Percentiles rank a stretch among this genome's conserved stretches.
phyloP scores from a whole-genome alignment of 2,113 vertebrate species.

The Galbula dea region DNA sequence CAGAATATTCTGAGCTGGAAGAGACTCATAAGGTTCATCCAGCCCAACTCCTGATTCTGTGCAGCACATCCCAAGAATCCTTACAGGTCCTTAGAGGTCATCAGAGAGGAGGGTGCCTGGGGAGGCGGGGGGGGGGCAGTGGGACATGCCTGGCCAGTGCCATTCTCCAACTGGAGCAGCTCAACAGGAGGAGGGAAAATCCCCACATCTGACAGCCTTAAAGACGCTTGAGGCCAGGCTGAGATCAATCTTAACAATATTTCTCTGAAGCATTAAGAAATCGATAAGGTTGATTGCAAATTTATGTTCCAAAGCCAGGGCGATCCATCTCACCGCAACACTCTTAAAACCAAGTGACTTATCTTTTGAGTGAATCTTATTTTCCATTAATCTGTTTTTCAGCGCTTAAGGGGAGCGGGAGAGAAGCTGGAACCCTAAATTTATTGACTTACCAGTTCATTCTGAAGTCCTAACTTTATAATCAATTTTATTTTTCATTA shows the following conservation, averaged over 20 bases:
- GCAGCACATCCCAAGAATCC: no score
- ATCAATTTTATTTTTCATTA: slow-evolving; percentile 74
- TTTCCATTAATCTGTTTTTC: slow-evolving; percentile 73
- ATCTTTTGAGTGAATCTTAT: slow-evolving; percentile 70
- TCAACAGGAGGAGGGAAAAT: background rate
- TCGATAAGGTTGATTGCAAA: slow-evolving; percentile 76
- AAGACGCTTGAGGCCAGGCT: background rate
- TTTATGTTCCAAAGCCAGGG: slow-evolving; percentile 71
- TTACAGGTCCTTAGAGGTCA: background rate
- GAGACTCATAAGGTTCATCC: no score
- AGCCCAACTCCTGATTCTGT: no score
- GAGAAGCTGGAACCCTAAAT: slow-evolving; percentile 56
- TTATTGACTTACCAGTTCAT: slow-evolving; percentile 61
- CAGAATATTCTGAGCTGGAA: no score
- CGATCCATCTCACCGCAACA: slow-evolving; percentile 57
- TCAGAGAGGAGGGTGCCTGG: background rate
- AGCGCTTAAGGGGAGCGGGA: background rate
- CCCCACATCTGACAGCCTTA: background rate
- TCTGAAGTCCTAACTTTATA: slow-evolving; percentile 66
- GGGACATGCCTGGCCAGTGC: no score
- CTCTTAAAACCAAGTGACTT: slow-evolving; percentile 70
- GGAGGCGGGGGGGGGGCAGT: no score
- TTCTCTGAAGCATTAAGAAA: slow-evolving; percentile 73
- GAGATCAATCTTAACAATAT: slow-evolving; percentile 71
- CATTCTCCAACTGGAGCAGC: rapidly evolving